Evolutionary conservation across 2,888 invertebrate species (phyloP), one percentile per base, ranked within the genome.

Genomic region (Quadroppia sp.): DNA sequence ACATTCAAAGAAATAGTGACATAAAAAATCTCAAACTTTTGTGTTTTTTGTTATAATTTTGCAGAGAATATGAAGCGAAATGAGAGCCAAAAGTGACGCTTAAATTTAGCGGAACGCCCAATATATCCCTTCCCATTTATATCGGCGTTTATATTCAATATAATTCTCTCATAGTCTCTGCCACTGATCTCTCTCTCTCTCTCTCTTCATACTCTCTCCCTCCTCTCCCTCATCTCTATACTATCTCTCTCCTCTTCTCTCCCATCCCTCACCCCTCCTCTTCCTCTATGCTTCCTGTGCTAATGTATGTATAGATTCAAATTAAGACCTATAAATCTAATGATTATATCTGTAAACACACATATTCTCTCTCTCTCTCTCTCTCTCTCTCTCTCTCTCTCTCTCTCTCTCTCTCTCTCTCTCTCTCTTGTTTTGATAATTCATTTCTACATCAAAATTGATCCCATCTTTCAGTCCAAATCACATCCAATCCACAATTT

Each of bases 101-200:
- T 30, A 59, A 59, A 59, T 59, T 59, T 59, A 59, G 59, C 59
- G 59, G 59, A 59, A 59, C 59, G 59, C 59, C 59, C 59, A 59
- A 59, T 30, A 59, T 9, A 3, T 59, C 30, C 17, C 9, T 59
- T 17, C 59, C 25, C 59, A 59, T 59, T 59, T 53, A 23, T 20
- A 3, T 45, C 17, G 7, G 2, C 11, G 17, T 45, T 11, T 6
- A 17, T 45, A 45, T n/a, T n/a, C n/a, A n/a, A n/a, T n/a, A n/a
- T 45, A 11, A 45, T 17, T 3, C 15, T 45, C 11, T 45, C 7
- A 45, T 45, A 45, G 45, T 45, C 45, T 45, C n/a, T n/a, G 17
- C 45, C 45, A 45, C 45, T 17, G 45, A 17, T 9, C 45, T 45
- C 45, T 45, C 45, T 17, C 17, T 45, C 45, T 36, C 36, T 36